Base-by-base conservation (phyloP, 2,888 invertebrate species). In the Agrochola lota region DNA sequence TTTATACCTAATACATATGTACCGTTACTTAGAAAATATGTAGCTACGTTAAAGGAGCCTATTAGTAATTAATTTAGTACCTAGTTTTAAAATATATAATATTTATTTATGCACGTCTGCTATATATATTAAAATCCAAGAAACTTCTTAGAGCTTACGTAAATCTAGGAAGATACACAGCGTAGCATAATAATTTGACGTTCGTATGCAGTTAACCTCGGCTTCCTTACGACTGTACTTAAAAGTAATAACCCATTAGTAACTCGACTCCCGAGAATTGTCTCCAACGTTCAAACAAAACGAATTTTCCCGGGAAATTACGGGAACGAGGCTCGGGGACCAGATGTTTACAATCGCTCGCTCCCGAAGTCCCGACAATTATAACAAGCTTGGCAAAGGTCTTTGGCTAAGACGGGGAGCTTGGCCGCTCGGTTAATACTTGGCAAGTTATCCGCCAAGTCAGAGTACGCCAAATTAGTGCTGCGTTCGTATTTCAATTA, bases 321-420 rank as follows among this genome's bases (percentile, higher is more conserved):
- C 60, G 68, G 17, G 72, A 79, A 55, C 49, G 49, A 75, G 64
- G 55, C 43, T 67, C 52, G 26, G 43, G 66, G 73, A 83, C 72
- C 88, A 89, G 88, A 85, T 89, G 89, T 87, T 86, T 82, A 82
- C 77, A 84, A 89, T 85, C 71, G 78, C 80, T 77, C 75, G 84
- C 74, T 85, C n/a, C 63, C 35, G n/a, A 86, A 80, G 49, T 76
- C 68, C 62, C 59, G 62, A 69, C 74, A 80, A 80, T 86, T 83
- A 77, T 73, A 78, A 81, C 76, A 64, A 75, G 63, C 81, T 78
- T 78, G 76, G 74, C 75, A 80, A 71, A 71, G 59, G 57, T 60
- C 64, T 73, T 85, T 78, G 78, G 71, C 62, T 68, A 64, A 71
- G 52, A 84, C 52, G 12, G 40, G 60, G 46, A 74, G 74, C 74